Percentiles rank a stretch among this genome's conserved stretches.
phyloP scores from a whole-genome alignment of 2,797 vertebrate species.

The Glyptemys insculpta region DNA sequence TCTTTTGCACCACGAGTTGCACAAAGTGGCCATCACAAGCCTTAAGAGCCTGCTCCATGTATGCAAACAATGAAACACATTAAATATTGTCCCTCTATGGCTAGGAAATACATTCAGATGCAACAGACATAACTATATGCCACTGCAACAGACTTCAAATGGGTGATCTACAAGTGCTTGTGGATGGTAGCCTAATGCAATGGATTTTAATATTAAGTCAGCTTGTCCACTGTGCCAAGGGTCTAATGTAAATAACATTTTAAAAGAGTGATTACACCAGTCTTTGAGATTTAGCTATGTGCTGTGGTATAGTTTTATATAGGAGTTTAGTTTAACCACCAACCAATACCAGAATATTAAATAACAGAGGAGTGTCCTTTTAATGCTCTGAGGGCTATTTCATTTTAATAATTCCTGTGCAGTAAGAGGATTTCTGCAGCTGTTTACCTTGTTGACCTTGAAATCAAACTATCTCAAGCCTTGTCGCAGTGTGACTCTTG shows the following conservation, averaged over 20 bases:
- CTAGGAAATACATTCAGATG: fast-evolving
- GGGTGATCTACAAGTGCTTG: neutral
- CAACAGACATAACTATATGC: fast-evolving
- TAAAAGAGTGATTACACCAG: neutral
- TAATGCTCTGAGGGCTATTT: conserved; percentile 3
- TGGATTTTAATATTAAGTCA: neutral
- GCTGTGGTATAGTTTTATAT: conserved; percentile 11
- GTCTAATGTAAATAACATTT: conserved; percentile 4
- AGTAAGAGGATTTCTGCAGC: conserved; percentile 61
- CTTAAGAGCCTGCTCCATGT: neutral
- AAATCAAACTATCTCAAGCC: conserved; percentile 34
- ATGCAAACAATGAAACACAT: neutral
- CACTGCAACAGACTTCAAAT: neutral
- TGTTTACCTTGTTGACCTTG: conserved; percentile 33
- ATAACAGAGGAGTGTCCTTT: neutral
- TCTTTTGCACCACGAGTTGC: neutral
- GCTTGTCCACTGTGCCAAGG: neutral
- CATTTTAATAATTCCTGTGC: conserved; percentile 50
- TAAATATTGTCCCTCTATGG: neutral
- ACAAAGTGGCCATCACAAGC: neutral
- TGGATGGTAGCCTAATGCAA: fast-evolving
- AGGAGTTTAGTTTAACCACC: conserved; percentile 36
- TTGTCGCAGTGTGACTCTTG: neutral
- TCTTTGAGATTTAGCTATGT: conserved; percentile 34
- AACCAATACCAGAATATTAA: conserved; percentile 8